A percentile compares a stretch with the other conserved stretches of the same genome.
Conservation (phyloP, 2,888 invertebrate genomes). For the Agriopis aurantiaria region DNA sequence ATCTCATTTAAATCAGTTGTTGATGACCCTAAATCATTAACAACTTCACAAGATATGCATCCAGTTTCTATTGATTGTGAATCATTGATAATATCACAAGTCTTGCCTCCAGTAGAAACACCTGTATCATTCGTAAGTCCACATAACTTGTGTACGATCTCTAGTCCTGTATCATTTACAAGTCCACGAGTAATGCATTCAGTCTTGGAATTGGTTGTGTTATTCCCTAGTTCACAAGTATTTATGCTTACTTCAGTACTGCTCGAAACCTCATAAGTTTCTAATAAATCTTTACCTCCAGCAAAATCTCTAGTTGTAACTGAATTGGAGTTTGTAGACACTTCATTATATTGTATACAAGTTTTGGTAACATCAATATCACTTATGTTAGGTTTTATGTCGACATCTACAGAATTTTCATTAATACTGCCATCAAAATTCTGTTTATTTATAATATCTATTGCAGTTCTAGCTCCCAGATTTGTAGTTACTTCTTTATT, state of each 20-base stretch:
- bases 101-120: background rate
- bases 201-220: too few species aligned
- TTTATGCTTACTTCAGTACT: background rate
- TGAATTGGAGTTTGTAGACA: constrained; percentile 2
- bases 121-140: background rate
- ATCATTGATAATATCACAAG: background rate
- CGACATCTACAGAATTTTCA: background rate
- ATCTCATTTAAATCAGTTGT: constrained; percentile 15
- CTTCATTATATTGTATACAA: constrained; percentile 3
- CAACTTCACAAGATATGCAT: background rate
- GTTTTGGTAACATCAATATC: background rate
- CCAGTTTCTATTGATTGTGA: background rate
- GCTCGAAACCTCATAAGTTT: constrained; percentile 4
- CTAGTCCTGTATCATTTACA: background rate
- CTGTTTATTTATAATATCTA: background rate
- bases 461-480: background rate
- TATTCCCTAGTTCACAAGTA: background rate
- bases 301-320: background rate
- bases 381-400: background rate
- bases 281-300: background rate
- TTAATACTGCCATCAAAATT: background rate
- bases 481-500: background rate
- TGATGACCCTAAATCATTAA: constrained; percentile 1
- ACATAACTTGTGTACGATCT: background rate
- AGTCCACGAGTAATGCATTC: background rate